These are phyloP conservation scores for Botia kubotai DNA, from an alignment of 2,797 vertebrate species.

Conservation along the genomic window DNA sequence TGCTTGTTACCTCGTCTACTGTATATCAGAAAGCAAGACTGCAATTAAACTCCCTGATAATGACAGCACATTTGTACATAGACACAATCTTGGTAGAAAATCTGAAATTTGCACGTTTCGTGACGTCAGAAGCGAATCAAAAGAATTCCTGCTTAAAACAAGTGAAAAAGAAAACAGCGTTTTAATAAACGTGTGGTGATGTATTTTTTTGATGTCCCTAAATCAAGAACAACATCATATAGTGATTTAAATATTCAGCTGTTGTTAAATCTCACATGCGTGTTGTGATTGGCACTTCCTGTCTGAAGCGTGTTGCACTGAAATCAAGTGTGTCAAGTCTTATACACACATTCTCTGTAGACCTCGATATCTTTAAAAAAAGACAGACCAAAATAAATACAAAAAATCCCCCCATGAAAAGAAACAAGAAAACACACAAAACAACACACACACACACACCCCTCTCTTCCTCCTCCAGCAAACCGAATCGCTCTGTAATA, in stretches of 20 bases:
- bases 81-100: conserved; percentile 74
- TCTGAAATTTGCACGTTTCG: conserved; percentile 50
- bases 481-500: conserved; percentile 84
- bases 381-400: conserved; percentile 83
- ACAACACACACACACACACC: conserved; percentile 85
- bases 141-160: not conserved
- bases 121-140: conserved; percentile 19
- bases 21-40: conserved; percentile 54
- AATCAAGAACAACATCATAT: conserved; percentile 68
- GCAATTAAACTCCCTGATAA: conserved; percentile 73
- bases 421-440: conserved; percentile 61
- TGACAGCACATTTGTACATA: conserved; percentile 68
- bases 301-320: conserved; percentile 82
- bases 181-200: not conserved
- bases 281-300: conserved; percentile 91
- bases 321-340: conserved; percentile 89
- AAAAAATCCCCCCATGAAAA: conserved; percentile 81
- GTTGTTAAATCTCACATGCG: conserved; percentile 58
- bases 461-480: conserved; percentile 87
- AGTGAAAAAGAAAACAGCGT: not conserved
- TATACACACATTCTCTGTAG: conserved; percentile 83
- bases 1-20: conserved; percentile 73
- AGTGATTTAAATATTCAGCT: conserved; percentile 19
- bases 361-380: conserved; percentile 83
- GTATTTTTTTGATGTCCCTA: conserved; percentile 62